A percentile compares a stretch with the other conserved stretches of the same genome.
Conservation (phyloP, 2,797 vertebrate species). For the Amazona finschi region DNA sequence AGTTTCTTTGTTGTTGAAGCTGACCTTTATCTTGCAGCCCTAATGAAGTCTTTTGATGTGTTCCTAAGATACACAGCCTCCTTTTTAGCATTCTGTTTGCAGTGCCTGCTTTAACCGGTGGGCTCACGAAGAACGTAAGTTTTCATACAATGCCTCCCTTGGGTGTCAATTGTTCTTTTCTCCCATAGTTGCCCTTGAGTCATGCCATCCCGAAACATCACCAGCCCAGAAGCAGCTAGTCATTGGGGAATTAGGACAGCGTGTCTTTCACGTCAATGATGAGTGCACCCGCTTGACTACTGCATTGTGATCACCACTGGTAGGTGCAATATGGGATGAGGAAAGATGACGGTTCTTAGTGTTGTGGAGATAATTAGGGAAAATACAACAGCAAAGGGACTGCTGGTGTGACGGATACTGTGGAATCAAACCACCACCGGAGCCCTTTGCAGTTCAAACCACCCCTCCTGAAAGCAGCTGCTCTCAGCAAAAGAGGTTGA, state of each 20-base stretch:
- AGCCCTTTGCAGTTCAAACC: slow-evolving; percentile 5
- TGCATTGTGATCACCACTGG: not conserved
- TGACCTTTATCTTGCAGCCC: slow-evolving; percentile 39
- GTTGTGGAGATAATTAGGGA: slow-evolving; percentile 6
- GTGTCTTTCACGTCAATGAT: slow-evolving; percentile 26
- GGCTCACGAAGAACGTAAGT: not conserved
- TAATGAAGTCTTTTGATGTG: slow-evolving; percentile 20
- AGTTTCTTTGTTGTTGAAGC: not conserved
- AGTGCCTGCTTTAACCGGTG: not conserved
- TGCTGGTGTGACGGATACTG: not conserved
- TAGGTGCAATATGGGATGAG: not conserved
- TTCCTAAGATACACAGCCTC: not conserved
- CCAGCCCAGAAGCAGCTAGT: not conserved
- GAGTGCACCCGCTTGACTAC: not conserved
- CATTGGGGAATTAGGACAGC: slow-evolving; percentile 22
- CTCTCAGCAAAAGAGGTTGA: not conserved
- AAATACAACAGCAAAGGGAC: not conserved
- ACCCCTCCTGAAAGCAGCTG: not conserved
- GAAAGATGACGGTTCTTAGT: not conserved
- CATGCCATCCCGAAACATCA: not conserved
- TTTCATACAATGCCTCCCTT: slow-evolving; percentile 25
- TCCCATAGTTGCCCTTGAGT: slow-evolving; percentile 59
- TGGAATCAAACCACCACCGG: not conserved
- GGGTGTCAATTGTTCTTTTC: slow-evolving; percentile 29
- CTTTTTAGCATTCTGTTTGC: slow-evolving; percentile 37